phyloP scores from a whole-genome alignment of 1,140 invertebrate genomes.

The Acyrthosiphon pisum region DNA sequence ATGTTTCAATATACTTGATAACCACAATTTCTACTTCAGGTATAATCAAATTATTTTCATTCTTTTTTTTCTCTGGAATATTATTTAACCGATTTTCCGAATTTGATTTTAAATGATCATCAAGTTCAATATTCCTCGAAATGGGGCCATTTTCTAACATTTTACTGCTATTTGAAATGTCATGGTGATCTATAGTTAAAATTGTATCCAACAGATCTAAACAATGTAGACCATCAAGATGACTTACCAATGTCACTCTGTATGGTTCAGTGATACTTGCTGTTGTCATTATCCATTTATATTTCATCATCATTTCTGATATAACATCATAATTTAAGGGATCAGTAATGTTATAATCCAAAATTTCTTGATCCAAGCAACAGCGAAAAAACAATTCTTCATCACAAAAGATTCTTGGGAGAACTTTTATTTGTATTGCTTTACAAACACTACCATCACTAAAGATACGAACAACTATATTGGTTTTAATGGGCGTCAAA shows the following conservation, averaged over 20 bases:
- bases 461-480: neutral
- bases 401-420: neutral
- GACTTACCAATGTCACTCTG: neutral
- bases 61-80: neutral
- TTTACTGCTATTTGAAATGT: neutral
- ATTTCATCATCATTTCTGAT: neutral
- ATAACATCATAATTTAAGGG: neutral
- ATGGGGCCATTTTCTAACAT: neutral
- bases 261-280: constrained; percentile 1
- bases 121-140: neutral
- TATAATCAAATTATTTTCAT: neutral
- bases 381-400: constrained; percentile 8
- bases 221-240: neutral
- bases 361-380: neutral
- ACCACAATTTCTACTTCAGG: constrained; percentile 3
- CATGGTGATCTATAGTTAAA: neutral
- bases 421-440: neutral
- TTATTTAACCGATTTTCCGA: neutral
- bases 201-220: neutral
- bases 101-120: neutral
- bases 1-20: neutral
- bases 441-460: neutral
- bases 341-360: constrained; percentile 4
- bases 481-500: neutral
- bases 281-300: constrained; percentile 22